Evolutionary conservation across 2,113 vertebrate genomes (phyloP), one percentile per base, ranked within the genome.

Genomic region (Peromyscus californicus): DNA sequence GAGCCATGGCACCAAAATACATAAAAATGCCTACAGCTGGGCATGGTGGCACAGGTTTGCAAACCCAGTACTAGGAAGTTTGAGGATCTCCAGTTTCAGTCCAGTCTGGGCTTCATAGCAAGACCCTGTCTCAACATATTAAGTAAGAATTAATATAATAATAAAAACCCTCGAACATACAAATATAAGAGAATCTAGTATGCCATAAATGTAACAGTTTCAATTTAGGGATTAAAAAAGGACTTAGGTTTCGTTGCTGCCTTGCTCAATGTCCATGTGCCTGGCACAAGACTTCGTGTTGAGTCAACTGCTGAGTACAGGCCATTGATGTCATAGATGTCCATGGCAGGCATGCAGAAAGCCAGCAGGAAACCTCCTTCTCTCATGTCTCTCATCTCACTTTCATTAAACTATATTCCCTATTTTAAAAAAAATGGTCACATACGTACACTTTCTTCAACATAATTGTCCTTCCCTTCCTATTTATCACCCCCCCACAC

Each of bases 331-430:
- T 75, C 89, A 70, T 54, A 9, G 2, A 1, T 93, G 67, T 33
- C 90, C 59, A 89, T 79, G 84, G 63, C n/a, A 51, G 70, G 93
- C 54, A 9, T 51, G 16, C 87, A 92, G 42, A 96, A 74, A 79
- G 57, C 63, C 63, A 91, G 89, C 39, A 42, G 79, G 59, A 90
- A 84, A 29, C 48, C 45, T 61, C 45, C 33, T 42, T 22, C 12
- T 54, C 48, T 33, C 24, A 39, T 24, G 31, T 13, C n/a, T 6
- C 65, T 97, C 69, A 7, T 83, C 79, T 83, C 12, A 72, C 8
- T 24, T n/a, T 85, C 39, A 90, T 57, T 65, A 51, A 94, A 42
- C 82, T 54, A 17, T 76, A 82, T 13, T 85, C 31, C 24, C 11
- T 7, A 21, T 94, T 48, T 48, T 54, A 74, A 83, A 91, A 86